A percentile compares a stretch with the other conserved stretches of the same genome.
Conservation (phyloP, 2,113 vertebrate species). For the Delphinapterus leucas region DNA sequence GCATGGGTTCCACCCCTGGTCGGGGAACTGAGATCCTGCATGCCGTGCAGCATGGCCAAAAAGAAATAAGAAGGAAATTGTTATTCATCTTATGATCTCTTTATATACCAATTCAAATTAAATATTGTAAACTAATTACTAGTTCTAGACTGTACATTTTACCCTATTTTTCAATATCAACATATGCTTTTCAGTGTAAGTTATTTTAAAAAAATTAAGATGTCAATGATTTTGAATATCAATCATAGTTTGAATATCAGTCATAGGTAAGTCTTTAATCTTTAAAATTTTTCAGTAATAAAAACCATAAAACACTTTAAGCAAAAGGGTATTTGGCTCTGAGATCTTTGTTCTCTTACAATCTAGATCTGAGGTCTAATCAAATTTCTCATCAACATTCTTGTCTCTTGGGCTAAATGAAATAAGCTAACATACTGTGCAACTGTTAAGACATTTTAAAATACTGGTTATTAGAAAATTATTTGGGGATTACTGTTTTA, state of each 20-base stretch:
- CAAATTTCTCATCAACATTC: neutral
- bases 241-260: neutral
- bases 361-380: neutral
- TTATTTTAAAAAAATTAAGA: neutral
- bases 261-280: neutral
- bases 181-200: neutral
- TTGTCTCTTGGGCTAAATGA: neutral
- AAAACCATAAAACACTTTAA: neutral
- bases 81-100: slow-evolving; percentile 2
- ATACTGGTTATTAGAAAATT: neutral
- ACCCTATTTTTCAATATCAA: neutral
- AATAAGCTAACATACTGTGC: neutral
- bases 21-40: neutral
- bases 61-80: neutral
- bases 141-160: neutral
- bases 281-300: neutral
- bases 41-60: too few species aligned
- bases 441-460: neutral
- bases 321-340: neutral
- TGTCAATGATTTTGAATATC: neutral
- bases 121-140: neutral
- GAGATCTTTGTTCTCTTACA: neutral
- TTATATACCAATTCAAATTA: neutral
- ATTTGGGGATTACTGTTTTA: neutral
- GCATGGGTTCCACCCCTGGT: neutral